Percentiles rank a stretch among this genome's conserved stretches.
Evolutionary conservation across 35 echinoderm and acorn worm genomes (phyloP).

Genomic region (Ophiothrix spiculata): DNA sequence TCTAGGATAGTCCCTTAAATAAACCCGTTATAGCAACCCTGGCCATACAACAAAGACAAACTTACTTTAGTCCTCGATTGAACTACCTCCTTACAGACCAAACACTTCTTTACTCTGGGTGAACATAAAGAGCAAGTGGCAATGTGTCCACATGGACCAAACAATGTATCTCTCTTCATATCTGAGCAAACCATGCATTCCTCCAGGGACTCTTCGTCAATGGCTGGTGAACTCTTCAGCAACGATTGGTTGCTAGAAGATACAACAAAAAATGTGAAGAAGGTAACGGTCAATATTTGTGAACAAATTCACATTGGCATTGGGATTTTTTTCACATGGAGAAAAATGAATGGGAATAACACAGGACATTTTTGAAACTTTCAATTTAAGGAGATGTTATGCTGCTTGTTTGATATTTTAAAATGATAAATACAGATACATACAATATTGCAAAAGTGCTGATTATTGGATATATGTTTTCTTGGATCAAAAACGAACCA

Average conservation of each 20-base stretch:
- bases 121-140: slow-evolving; percentile 95
- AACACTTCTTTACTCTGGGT: slow-evolving; percentile 93
- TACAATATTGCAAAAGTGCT: too few relatives aligned
- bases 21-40: not conserved
- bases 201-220: slow-evolving; percentile 66
- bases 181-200: slow-evolving; percentile 99
- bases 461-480: too few relatives aligned
- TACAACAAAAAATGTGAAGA: not conserved
- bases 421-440: too few relatives aligned
- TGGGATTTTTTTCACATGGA: too few relatives aligned
- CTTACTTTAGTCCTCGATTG: slow-evolving; percentile 96
- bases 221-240: not conserved
- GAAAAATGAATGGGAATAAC: too few relatives aligned
- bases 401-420: too few relatives aligned
- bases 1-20: not conserved
- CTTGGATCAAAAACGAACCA: too few relatives aligned
- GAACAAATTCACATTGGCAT: too few relatives aligned
- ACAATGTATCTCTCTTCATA: slow-evolving; percentile 94
- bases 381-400: too few relatives aligned
- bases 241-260: not conserved
- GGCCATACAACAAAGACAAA: not conserved
- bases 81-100: slow-evolving; percentile 93
- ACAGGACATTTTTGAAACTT: too few relatives aligned
- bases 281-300: too few relatives aligned
- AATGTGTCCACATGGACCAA: slow-evolving; percentile 96